Evolutionary conservation across 1,140 invertebrate genomes (phyloP).

Genomic region (Lethrus apterus): DNA sequence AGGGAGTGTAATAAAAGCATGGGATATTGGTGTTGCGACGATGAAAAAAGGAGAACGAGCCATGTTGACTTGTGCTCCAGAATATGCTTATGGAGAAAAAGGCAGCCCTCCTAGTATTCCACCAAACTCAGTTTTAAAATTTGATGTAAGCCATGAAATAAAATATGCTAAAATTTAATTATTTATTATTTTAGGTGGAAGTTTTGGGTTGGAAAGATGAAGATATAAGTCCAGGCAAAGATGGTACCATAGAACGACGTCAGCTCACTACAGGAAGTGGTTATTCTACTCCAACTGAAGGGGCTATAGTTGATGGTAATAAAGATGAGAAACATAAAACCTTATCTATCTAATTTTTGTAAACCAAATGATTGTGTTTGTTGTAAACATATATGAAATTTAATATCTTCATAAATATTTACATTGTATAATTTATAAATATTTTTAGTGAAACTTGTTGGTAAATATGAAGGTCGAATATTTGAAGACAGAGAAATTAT

Average conservation of each 20-base stretch:
- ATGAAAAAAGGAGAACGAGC: conserved; percentile 91
- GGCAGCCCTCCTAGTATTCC: conserved; percentile 87
- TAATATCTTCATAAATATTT: no score
- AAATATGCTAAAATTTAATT: neutral
- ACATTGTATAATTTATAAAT: no score
- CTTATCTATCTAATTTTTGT: no score
- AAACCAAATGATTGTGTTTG: no score
- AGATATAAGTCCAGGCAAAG: conserved; percentile 77
- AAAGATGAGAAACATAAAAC: no score
- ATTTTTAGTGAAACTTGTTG: conserved; percentile 68
- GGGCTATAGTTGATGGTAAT: conserved; percentile 65
- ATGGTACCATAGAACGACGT: conserved; percentile 72
- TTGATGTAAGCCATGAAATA: conserved; percentile 63
- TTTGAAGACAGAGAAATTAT: conserved; percentile 75
- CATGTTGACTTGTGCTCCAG: conserved; percentile 74
- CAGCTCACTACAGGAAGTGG: conserved; percentile 63
- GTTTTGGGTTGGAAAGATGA: conserved; percentile 77
- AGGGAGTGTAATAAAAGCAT: conserved; percentile 86
- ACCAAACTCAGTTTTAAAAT: conserved; percentile 79
- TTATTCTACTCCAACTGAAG: conserved; percentile 67
- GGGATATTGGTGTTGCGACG: conserved; percentile 88
- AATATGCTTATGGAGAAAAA: conserved; percentile 84
- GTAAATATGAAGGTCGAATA: conserved; percentile 55
- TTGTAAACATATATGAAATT: no score
- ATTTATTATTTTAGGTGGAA: conserved; percentile 57